These are phyloP conservation scores for Eustalomyia histrio DNA, from an alignment of 2,888 invertebrate species.

Conservation along the genomic window DNA sequence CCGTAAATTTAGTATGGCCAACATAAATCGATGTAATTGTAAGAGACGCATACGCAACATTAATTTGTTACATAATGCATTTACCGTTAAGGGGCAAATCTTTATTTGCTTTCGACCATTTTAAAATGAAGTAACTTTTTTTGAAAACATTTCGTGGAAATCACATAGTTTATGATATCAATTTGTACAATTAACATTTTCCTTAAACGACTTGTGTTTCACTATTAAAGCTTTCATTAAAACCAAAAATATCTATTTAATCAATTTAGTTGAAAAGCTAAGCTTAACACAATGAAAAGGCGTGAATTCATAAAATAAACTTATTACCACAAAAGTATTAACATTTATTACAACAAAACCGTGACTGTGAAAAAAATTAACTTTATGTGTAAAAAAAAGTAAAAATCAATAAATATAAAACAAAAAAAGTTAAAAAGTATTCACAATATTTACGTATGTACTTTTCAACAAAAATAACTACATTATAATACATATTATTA, in stretches of 20 bases:
- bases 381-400: too few species aligned
- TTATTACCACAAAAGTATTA: neutral
- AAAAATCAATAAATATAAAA: neutral
- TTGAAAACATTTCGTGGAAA: too few species aligned
- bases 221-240: neutral
- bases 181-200: too few species aligned
- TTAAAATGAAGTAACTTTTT: too few species aligned
- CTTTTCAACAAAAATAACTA: neutral
- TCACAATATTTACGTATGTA: neutral
- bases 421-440: neutral
- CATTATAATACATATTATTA: neutral
- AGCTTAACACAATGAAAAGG: neutral
- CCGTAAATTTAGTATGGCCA: too few species aligned
- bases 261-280: neutral
- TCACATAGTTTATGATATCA: too few species aligned
- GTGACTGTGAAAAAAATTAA: neutral
- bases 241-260: neutral
- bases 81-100: too few species aligned
- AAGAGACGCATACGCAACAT: too few species aligned
- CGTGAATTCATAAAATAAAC: neutral
- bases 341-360: neutral
- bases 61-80: too few species aligned
- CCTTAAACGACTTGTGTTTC: neutral
- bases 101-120: too few species aligned
- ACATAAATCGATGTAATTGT: too few species aligned